phyloP scores from a whole-genome alignment of 1,140 invertebrate genomes.

The Leptonema lineaticorne region DNA sequence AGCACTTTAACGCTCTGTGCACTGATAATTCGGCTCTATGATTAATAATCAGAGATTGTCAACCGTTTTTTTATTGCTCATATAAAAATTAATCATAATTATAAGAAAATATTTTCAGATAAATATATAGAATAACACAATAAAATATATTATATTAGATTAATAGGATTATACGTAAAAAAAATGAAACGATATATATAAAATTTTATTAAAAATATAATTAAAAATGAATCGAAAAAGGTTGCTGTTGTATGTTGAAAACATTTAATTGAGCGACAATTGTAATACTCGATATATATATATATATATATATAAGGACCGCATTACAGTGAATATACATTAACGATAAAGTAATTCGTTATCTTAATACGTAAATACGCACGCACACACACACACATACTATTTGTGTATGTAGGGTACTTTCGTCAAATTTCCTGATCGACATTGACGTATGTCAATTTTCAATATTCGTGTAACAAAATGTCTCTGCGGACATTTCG shows the following conservation, averaged over 20 bases:
- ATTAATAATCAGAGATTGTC: conserved; percentile 16
- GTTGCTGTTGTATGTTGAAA: no score
- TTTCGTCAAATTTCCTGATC: conserved; percentile 5
- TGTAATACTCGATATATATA: no score
- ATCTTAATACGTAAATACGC: conserved; percentile 14
- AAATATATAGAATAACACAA: no score
- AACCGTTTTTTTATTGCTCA: background rate
- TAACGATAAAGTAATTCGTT: conserved; percentile 22
- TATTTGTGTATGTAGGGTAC: background rate
- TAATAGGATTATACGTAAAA: no score
- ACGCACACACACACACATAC: background rate
- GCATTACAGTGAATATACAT: conserved; percentile 24
- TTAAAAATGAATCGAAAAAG: no score
- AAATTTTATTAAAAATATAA: no score
- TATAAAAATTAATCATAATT: no score
- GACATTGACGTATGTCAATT: background rate
- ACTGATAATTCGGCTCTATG: conserved; percentile 19
- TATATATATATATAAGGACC: background rate
- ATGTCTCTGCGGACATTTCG: background rate
- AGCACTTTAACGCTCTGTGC: background rate
- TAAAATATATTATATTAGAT: no score
- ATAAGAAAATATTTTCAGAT: no score
- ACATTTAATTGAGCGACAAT: conserved; percentile 30
- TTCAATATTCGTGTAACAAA: background rate
- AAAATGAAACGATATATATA: no score